Evolutionary conservation across 2,888 invertebrate genomes (phyloP).

Genomic region (Lithodes maja): DNA sequence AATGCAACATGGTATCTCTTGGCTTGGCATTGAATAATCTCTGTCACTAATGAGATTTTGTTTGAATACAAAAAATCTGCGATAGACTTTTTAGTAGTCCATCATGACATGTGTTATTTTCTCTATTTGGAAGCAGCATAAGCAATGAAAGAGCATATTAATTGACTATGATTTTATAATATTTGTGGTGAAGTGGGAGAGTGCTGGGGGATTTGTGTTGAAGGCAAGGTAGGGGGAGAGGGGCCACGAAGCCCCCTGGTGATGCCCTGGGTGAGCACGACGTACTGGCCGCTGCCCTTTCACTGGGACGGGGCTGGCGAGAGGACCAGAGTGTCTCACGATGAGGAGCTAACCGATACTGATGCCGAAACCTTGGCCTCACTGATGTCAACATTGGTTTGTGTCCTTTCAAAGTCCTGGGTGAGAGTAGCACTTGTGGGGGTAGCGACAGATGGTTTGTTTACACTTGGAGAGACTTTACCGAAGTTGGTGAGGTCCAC

Average conservation of each 20-base stretch:
- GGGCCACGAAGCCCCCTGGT: background rate
- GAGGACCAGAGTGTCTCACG: background rate
- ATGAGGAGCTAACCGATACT: constrained; percentile 58
- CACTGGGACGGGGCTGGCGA: background rate
- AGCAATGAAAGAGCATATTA: background rate
- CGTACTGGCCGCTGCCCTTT: constrained; percentile 8
- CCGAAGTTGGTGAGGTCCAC: background rate
- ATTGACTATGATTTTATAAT: no score
- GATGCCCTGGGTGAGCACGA: constrained; percentile 42
- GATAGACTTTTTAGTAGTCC: no score
- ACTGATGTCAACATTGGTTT: constrained; percentile 49
- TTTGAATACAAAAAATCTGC: background rate
- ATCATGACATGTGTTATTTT: no score
- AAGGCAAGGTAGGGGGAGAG: background rate
- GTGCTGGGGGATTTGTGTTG: background rate
- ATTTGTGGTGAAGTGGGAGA: background rate
- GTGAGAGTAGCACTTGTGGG: constrained; percentile 10
- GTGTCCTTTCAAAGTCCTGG: constrained; percentile 1
- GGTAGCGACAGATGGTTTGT: background rate
- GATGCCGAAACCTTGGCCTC: constrained; percentile 65
- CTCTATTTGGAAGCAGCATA: background rate
- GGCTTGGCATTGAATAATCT: no score
- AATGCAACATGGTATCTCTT: no score
- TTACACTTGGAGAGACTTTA: background rate
- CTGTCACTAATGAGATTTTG: background rate